Conservation (phyloP, 2,113 vertebrate genomes). For the Capra hircus region DNA sequence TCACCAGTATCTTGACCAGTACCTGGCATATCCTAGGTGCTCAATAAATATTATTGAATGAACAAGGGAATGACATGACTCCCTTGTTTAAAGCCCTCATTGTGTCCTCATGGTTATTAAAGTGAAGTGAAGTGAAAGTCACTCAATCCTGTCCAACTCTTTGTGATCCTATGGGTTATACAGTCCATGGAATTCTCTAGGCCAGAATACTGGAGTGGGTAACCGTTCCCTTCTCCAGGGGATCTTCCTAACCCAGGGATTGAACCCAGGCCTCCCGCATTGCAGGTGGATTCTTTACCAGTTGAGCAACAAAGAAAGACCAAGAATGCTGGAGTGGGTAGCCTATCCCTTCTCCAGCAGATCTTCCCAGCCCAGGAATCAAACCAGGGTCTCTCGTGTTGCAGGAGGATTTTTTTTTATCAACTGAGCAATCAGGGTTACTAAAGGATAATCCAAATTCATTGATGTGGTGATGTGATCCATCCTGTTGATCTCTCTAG, state of each 20-base stretch:
- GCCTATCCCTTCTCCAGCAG: not conserved
- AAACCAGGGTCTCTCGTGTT: fast-evolving
- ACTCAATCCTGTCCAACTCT: not conserved
- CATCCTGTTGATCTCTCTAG: not conserved
- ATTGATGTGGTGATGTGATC: not conserved
- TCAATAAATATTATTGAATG: not conserved
- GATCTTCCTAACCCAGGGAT: not conserved
- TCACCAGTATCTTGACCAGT: not conserved
- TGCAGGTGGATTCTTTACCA: not conserved
- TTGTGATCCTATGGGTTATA: not conserved
- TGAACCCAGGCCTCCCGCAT: not conserved
- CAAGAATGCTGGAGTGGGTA: not conserved
- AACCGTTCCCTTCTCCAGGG: not conserved
- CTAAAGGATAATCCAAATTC: not conserved
- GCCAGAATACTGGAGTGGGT: not conserved
- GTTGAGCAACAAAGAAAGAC: not conserved
- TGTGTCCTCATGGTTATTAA: not conserved
- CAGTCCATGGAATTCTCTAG: not conserved
- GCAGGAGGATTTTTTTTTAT: not conserved
- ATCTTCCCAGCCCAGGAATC: not conserved
- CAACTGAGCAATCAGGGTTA: not conserved
- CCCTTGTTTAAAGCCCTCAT: not conserved
- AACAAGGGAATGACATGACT: not conserved
- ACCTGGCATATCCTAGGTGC: not conserved
- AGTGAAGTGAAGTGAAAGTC: not conserved